Base-by-base conservation (phyloP, 2,888 invertebrate species). In the Thecophora atra region DNA sequence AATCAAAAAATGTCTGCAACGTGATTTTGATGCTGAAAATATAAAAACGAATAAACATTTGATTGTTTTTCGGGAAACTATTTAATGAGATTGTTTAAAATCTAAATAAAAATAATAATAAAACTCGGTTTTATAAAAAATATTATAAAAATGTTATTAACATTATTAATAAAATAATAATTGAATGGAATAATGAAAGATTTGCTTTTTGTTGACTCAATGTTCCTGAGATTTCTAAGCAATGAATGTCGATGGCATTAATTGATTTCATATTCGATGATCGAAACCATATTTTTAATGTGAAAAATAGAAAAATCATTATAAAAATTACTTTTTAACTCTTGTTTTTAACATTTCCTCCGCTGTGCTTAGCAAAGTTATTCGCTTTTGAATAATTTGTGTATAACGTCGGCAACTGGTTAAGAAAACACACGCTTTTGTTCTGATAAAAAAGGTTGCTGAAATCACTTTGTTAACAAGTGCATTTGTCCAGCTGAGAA, bases 311-410 rank as follows among this genome's bases (percentile, higher is more conserved):
- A 52, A n/a, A 52, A 30, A 19, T 17, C 26, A 26, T n/a, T 44
- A 1, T 21, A 44, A 5, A 64, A 13, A 44, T 64, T 62, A 70
- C 69, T 67, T 58, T 47, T 63, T 72, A 72, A 70, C 60, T 68
- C 66, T 19, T 62, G 7, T 26, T 51, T 68, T 17, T 44, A 28
- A 17, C 19, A 42, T 64, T 63, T 73, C 71, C 73, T 74, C 68
- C 66, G 76, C 73, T 76, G 56, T 68, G 75, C 75, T 78, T 78
- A 72, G 70, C 69, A 74, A 77, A 78, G 77, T 78, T 78, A 78
- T 78, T 75, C 73, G 75, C 75, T 54, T 71, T 54, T 67, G 75
- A 74, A 77, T 76, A 77, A 76, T 77, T 77, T 76, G 26, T 76
- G 71, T 37, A 72, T 65, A 75, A 72, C 68, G 75, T 63, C 72